phyloP scores from a whole-genome alignment of 1,140 invertebrate species.

The Dendroctonus valens region DNA sequence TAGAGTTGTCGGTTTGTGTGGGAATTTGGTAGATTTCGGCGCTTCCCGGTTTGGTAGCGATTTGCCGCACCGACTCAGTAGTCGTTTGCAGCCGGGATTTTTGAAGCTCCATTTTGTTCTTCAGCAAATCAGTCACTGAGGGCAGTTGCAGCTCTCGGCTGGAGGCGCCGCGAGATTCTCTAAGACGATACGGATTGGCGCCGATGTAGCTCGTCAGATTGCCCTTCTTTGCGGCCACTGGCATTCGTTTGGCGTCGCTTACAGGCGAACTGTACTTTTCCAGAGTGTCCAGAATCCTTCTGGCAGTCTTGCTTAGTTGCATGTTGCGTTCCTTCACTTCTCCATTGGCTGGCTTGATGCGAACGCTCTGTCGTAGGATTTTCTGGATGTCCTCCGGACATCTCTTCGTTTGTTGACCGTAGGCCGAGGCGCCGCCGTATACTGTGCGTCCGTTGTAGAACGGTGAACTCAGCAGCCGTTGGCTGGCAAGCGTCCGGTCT shows the following conservation, averaged over 20 bases:
- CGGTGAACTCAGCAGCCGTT: slow-evolving; percentile 59
- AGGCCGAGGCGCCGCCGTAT: slow-evolving; percentile 74
- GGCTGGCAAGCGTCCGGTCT: slow-evolving; percentile 45
- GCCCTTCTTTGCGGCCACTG: slow-evolving; percentile 47
- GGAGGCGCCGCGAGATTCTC: slow-evolving; percentile 39
- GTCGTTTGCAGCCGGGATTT: slow-evolving; percentile 61
- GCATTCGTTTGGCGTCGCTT: slow-evolving; percentile 69
- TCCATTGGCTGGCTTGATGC: slow-evolving; percentile 54
- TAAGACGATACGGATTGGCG: slow-evolving; percentile 40
- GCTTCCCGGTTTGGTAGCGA: slow-evolving; percentile 54
- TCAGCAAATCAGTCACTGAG: slow-evolving; percentile 59
- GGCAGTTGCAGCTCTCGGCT: slow-evolving; percentile 58
- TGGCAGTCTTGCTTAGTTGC: slow-evolving; percentile 58
- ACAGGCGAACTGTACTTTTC: slow-evolving; percentile 73
- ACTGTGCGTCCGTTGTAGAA: slow-evolving; percentile 80
- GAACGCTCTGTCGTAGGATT: slow-evolving; percentile 42
- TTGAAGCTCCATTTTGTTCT: slow-evolving; percentile 52
- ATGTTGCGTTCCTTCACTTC: slow-evolving; percentile 31
- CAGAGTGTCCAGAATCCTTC: slow-evolving; percentile 67
- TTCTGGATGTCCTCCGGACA: slow-evolving; percentile 27
- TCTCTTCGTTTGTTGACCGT: slow-evolving; percentile 52
- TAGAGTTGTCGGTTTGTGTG: slow-evolving; percentile 39
- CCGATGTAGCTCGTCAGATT: slow-evolving; percentile 40
- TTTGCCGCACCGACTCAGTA: slow-evolving; percentile 61
- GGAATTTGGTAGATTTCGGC: slow-evolving; percentile 46